Evolutionary conservation across 2,888 invertebrate species (phyloP).

Genomic region (Ormyrus nitidulus): DNA sequence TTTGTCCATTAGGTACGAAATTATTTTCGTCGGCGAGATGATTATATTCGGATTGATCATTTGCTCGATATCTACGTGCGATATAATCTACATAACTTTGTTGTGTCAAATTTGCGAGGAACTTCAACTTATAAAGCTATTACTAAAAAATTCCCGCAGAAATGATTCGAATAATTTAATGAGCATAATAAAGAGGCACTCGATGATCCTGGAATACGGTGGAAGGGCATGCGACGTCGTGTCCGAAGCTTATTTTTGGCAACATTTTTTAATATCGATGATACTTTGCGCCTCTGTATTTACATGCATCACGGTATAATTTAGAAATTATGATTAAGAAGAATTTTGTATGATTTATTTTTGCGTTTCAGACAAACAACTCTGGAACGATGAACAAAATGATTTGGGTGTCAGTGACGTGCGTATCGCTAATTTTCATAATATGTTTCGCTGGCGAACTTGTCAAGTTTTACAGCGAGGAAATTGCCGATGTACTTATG

Average conservation of each 20-base stretch:
- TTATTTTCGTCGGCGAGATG: neutral
- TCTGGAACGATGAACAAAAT: slow-evolving; percentile 2
- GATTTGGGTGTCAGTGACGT: neutral
- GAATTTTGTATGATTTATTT: neutral
- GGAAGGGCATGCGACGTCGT: neutral
- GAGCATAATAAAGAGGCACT: neutral
- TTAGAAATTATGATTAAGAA: neutral
- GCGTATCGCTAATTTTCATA: neutral
- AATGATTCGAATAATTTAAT: neutral
- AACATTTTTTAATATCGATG: neutral
- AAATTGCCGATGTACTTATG: neutral
- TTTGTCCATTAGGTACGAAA: slow-evolving; percentile 14
- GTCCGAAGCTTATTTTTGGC: neutral
- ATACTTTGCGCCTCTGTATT: neutral
- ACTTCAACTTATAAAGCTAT: neutral
- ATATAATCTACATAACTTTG: neutral
- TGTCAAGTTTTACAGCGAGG: neutral
- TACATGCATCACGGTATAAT: slow-evolving; percentile 1
- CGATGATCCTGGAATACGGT: neutral
- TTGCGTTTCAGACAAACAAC: neutral
- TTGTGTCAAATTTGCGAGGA: slow-evolving; percentile 14
- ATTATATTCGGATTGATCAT: neutral
- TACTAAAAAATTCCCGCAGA: neutral
- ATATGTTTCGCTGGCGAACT: slow-evolving; percentile 16
- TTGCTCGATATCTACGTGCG: neutral